Percentiles rank a stretch among this genome's conserved stretches.
Evolutionary conservation across 2,797 vertebrate genomes (phyloP).

Genomic region (Tangara arthus): DNA sequence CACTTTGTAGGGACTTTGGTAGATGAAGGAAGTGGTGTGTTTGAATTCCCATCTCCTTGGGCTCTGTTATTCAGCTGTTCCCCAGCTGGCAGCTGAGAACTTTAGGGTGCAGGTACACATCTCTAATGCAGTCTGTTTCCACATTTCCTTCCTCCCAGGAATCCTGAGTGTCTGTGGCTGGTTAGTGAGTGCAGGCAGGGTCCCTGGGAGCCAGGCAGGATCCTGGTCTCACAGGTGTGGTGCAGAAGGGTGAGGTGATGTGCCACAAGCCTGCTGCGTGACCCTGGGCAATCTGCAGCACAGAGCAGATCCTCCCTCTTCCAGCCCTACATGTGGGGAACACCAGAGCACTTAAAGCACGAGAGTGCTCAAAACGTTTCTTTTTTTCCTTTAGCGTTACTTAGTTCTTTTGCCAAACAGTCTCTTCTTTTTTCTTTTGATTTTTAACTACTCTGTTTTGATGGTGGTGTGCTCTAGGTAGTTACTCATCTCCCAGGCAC

Average conservation of each 20-base stretch:
- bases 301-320: background rate
- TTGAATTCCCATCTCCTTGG: background rate
- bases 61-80: background rate
- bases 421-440: background rate
- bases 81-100: background rate
- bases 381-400: background rate
- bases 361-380: accelerated
- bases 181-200: background rate
- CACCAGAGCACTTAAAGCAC: background rate
- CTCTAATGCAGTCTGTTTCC: background rate
- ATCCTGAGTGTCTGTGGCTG: background rate
- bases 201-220: background rate
- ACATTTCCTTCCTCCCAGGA: background rate
- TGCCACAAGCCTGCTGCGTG: background rate
- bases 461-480: background rate
- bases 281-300: background rate
- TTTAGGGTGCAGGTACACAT: background rate
- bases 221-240: background rate
- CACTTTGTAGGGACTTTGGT: background rate
- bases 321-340: conserved; percentile 34
- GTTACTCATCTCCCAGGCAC: background rate
- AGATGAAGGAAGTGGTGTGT: background rate
- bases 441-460: background rate
- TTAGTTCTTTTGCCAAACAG: conserved; percentile 54
- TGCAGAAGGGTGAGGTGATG: background rate